Evolutionary conservation across 2,113 vertebrate species (phyloP).

Genomic region (Embiotoca jacksoni): DNA sequence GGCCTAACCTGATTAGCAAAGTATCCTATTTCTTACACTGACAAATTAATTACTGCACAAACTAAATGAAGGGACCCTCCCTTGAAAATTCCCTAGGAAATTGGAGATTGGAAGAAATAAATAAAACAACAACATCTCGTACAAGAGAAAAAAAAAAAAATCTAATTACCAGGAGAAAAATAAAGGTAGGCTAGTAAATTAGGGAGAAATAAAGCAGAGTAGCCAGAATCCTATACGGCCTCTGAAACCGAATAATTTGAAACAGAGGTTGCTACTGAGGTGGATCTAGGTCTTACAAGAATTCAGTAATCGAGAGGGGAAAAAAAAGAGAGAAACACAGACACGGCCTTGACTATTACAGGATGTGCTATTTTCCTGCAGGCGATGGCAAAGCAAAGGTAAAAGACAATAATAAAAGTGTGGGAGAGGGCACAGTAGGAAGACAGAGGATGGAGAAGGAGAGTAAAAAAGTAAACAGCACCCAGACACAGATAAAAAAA

Average conservation of each 20-base stretch:
- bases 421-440: constrained; percentile 41
- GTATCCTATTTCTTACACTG: constrained; percentile 73
- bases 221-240: constrained; percentile 40
- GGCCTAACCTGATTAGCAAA: constrained; percentile 68
- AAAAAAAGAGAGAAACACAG: constrained; percentile 43
- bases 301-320: constrained; percentile 11
- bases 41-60: constrained; percentile 79
- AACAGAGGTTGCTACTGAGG: constrained; percentile 17
- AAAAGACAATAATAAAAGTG: constrained; percentile 68
- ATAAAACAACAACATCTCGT: constrained; percentile 60
- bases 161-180: constrained; percentile 61
- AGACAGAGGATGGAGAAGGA: constrained; percentile 30
- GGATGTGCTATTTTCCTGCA: constrained; percentile 64
- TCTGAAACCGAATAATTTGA: constrained; percentile 40
- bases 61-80: constrained; percentile 69
- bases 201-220: constrained; percentile 30
- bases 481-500: constrained; percentile 41
- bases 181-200: constrained; percentile 65
- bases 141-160: constrained; percentile 47
- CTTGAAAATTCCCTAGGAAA: constrained; percentile 69
- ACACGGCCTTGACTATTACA: constrained; percentile 43
- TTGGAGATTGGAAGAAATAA: constrained; percentile 63
- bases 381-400: constrained; percentile 61
- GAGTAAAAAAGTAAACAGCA: constrained; percentile 53
- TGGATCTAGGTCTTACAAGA: constrained; percentile 13